These are phyloP conservation scores for Nematopogon swammerdamellus DNA, from an alignment of 2,888 invertebrate genomes.

Conservation along the genomic window DNA sequence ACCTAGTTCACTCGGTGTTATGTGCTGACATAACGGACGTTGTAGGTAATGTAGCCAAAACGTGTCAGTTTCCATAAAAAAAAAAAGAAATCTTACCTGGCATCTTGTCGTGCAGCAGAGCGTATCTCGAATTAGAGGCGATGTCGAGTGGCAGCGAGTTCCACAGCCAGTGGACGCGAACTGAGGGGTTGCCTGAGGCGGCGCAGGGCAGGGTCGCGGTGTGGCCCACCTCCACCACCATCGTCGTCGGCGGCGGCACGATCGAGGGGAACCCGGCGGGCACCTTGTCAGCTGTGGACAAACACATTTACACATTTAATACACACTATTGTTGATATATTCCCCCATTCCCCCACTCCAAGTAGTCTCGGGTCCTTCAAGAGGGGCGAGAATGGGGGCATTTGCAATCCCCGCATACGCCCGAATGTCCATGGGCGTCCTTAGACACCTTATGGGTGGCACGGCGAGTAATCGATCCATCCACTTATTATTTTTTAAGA, in stretches of 20 bases:
- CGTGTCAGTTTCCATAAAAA: too few relatives aligned
- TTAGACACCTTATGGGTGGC: too few relatives aligned
- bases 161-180: conserved; percentile 89
- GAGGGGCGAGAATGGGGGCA: too few relatives aligned
- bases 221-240: conserved; percentile 95
- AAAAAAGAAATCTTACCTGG: conserved; percentile 66
- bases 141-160: conserved; percentile 88
- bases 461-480: too few relatives aligned
- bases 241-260: conserved; percentile 81
- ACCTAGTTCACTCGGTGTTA: too few relatives aligned
- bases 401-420: too few relatives aligned
- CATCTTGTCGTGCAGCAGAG: conserved; percentile 75
- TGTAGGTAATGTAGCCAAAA: too few relatives aligned
- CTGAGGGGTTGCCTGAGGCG: conserved; percentile 80
- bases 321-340: too few relatives aligned
- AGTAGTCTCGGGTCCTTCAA: too few relatives aligned
- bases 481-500: too few relatives aligned
- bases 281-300: conserved; percentile 69
- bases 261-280: conserved; percentile 88
- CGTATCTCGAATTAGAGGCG: conserved; percentile 78
- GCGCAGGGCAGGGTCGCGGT: conserved; percentile 86
- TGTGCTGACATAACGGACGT: not conserved
- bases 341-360: too few relatives aligned
- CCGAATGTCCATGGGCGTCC: too few relatives aligned
- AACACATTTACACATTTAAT: conserved; percentile 4